A percentile compares a stretch with the other conserved stretches of the same genome.
Conservation (phyloP, 2,797 vertebrate genomes). For the Nasua narica region DNA sequence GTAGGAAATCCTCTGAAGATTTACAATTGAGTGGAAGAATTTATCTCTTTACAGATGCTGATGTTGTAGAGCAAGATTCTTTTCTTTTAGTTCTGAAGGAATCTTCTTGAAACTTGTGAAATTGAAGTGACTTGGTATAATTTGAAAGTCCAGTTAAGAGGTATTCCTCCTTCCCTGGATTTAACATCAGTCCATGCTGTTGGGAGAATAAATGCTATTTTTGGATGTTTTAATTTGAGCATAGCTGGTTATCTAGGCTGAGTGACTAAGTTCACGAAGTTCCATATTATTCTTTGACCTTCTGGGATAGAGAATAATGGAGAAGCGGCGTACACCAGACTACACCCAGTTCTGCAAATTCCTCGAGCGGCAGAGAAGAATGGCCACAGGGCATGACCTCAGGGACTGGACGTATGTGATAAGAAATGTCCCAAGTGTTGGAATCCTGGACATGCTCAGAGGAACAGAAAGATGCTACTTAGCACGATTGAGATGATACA, state of each 20-base stretch:
- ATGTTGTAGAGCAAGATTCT: not conserved
- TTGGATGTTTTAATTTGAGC: constrained; percentile 52
- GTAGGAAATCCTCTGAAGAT: not conserved
- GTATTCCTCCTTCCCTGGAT: not conserved
- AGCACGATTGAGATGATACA: not conserved
- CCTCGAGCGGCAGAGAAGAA: constrained; percentile 56
- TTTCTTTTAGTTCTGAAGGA: constrained; percentile 2
- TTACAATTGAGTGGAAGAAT: not conserved
- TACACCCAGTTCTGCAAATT: constrained; percentile 68
- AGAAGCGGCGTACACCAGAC: constrained; percentile 35
- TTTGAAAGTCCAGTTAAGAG: constrained; percentile 28
- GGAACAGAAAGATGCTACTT: not conserved
- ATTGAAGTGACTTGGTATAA: not conserved
- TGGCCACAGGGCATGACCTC: constrained; percentile 36
- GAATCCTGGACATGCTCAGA: not conserved
- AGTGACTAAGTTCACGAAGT: constrained; percentile 62
- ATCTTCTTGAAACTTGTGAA: constrained; percentile 29
- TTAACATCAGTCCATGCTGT: constrained; percentile 17
- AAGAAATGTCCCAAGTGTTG: constrained; percentile 38
- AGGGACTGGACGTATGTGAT: constrained; percentile 51
- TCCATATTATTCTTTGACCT: constrained; percentile 65
- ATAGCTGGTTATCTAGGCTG: constrained; percentile 24
- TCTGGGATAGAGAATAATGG: constrained; percentile 63
- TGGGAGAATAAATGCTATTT: constrained; percentile 57
- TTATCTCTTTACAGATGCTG: constrained; percentile 8